Evolutionary conservation across 2,797 vertebrate genomes (phyloP), one percentile per base, ranked within the genome.

Genomic region (Cyprinodon diabolis): DNA sequence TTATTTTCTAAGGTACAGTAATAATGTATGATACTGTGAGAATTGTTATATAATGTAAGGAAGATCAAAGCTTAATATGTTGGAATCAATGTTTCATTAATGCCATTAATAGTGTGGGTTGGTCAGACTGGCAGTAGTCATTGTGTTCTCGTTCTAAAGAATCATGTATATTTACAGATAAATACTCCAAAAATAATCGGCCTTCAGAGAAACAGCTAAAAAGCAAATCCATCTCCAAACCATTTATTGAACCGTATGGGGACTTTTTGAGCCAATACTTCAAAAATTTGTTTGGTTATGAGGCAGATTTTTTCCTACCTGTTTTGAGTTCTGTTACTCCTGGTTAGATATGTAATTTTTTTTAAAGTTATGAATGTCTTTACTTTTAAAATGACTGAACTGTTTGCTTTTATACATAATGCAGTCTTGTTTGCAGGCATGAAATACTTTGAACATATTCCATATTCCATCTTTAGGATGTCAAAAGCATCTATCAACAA

Each of bases 401-500:
- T n/a, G 52, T 54, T 54, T 54, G n/a, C n/a, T 54, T 9, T 62
- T 14, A n/a, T 19, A 6, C 60, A 17, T 54, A 62, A 21, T 68
- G 25, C 74, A 73, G 49, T 71, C 66, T 69, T 54, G 60, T 80
- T 78, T 76, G 21, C 13, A 56, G 40, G 63, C 52, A 47, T 71
- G 69, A 78, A 81, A 76, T 67, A 67, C 81, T 67, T 52, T 37
- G 71, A 78, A 19, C n/a, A 43, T 69, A 51, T 35, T 35, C 43
- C 10, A 68, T 73, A 66, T 75, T 76, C 76, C 62, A 30, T 30
- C 14, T 62, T 10, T 19, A 62, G 74, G 75, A 87, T 87, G 79
- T 88, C 86, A 86, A 77, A 84, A 85, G 75, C 85, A 86, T 88
- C 80, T 91, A 86, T 77, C 75, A 77, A 79, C 82, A 65, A 87